Conservation (phyloP, 1,140 invertebrate species). For the Galleria mellonella region DNA sequence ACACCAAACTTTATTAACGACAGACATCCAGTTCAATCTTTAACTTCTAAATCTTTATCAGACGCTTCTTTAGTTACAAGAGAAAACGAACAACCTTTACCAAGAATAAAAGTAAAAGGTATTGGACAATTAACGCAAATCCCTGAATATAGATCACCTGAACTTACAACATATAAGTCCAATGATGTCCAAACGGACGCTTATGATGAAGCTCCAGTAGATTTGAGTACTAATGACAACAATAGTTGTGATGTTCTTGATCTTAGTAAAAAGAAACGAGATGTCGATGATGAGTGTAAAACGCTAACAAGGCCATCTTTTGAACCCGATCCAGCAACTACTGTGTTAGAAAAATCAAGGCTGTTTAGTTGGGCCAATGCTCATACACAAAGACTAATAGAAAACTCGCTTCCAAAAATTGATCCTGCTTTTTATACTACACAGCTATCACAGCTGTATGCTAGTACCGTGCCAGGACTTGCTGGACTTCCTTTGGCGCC, state of each 20-base stretch:
- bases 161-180: conserved; percentile 46
- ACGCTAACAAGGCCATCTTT: conserved; percentile 50
- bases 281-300: conserved; percentile 61
- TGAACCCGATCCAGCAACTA: conserved; percentile 39
- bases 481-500: conserved; percentile 72
- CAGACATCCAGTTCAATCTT: conserved; percentile 49
- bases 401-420: conserved; percentile 69
- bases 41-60: conserved; percentile 33
- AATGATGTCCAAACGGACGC: conserved; percentile 42
- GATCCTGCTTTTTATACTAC: conserved; percentile 75
- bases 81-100: conserved; percentile 46
- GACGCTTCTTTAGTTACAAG: conserved; percentile 37
- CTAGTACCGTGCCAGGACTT: conserved; percentile 64
- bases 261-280: conserved; percentile 86
- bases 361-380: conserved; percentile 57
- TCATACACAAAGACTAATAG: conserved; percentile 76
- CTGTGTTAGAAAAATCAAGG: conserved; percentile 69
- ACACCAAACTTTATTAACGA: conserved; percentile 54
- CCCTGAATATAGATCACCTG: conserved; percentile 55
- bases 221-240: conserved; percentile 79
- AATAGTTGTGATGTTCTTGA: conserved; percentile 84
- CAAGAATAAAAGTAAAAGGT: conserved; percentile 79
- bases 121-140: conserved; percentile 77
- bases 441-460: conserved; percentile 75
- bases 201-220: conserved; percentile 78